Conservation (phyloP, 2,113 vertebrate genomes). For the Lepisosteus oculatus region DNA sequence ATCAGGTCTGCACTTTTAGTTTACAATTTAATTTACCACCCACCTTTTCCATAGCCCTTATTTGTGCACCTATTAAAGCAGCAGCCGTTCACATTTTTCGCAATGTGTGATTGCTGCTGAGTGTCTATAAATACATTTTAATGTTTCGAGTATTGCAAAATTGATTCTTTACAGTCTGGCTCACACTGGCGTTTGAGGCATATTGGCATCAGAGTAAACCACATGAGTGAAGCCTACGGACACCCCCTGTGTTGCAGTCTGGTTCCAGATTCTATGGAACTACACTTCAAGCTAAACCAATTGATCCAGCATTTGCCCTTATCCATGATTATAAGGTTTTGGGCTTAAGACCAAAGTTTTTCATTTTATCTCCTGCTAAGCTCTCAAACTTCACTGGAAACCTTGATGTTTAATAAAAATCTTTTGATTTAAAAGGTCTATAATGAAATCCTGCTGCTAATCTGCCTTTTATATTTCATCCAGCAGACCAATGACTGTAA, state of each 20-base stretch:
- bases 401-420: conserved; percentile 7
- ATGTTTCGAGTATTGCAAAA: neutral
- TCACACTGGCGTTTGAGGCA: neutral
- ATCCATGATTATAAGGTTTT: neutral
- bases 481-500: neutral
- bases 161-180: neutral
- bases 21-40: neutral
- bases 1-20: neutral
- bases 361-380: neutral
- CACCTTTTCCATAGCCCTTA: conserved; percentile 1
- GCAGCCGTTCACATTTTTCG: neutral
- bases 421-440: neutral
- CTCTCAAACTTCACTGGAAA: neutral
- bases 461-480: neutral
- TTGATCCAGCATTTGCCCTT: neutral
- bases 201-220: neutral
- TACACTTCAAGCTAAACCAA: neutral
- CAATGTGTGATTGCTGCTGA: neutral
- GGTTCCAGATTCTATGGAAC: neutral
- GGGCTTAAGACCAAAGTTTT: neutral
- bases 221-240: neutral
- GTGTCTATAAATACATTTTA: neutral
- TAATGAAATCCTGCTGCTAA: conserved; percentile 11
- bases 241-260: neutral
- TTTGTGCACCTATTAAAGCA: conserved; percentile 1